Evolutionary conservation across 2,888 invertebrate species (phyloP).

Genomic region (Lasioglossum pauxillum): DNA sequence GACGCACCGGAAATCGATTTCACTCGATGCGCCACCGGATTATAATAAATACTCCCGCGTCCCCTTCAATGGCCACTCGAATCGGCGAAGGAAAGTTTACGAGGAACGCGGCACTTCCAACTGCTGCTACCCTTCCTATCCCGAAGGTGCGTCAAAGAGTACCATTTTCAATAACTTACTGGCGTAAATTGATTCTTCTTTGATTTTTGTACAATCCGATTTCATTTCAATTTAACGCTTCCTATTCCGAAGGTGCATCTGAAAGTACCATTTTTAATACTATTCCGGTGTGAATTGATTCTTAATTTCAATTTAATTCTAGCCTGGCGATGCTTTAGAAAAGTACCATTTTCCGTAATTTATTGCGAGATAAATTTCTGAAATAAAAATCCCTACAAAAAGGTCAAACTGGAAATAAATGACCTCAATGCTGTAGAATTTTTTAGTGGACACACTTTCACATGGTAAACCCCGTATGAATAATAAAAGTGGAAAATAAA

Average conservation of each 20-base stretch:
- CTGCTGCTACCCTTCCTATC: neutral
- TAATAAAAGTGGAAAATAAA: neutral
- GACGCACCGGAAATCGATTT: conserved; percentile 9
- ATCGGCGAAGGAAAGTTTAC: neutral
- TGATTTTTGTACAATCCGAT: neutral
- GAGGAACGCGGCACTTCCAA: neutral
- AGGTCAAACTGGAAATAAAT: neutral
- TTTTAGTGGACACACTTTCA: neutral
- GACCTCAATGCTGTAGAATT: neutral
- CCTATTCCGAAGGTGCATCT: neutral
- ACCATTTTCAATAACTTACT: neutral
- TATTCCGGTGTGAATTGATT: neutral
- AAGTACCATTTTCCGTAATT: no score
- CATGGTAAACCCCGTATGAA: neutral
- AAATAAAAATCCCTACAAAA: neutral
- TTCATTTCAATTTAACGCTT: neutral
- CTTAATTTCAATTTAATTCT: neutral
- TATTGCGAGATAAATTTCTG: neutral
- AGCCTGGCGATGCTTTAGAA: no score
- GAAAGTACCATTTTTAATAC: neutral
- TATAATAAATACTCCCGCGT: conserved; percentile 1
- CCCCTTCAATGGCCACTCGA: neutral
- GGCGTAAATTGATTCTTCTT: neutral
- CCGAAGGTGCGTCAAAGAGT: neutral
- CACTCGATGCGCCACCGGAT: neutral